These are phyloP conservation scores for Pyrrhia umbra DNA, from an alignment of 2,888 invertebrate genomes.

Conservation along the genomic window DNA sequence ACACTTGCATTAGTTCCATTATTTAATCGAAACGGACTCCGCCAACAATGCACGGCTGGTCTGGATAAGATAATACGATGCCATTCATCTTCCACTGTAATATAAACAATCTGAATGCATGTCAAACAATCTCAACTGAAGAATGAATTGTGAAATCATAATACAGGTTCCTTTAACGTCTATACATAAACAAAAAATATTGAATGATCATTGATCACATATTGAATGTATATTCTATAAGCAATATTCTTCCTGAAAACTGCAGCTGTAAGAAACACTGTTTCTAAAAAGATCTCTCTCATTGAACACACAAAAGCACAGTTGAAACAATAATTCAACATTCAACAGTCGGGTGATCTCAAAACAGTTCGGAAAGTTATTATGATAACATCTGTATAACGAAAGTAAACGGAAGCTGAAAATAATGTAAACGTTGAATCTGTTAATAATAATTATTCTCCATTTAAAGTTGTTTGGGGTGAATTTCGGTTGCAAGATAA, in stretches of 20 bases:
- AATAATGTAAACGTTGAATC: slow-evolving; percentile 57
- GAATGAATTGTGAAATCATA: slow-evolving; percentile 57
- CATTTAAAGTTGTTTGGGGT: slow-evolving; percentile 5
- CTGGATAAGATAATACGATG: slow-evolving; percentile 31
- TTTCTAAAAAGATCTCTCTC: slow-evolving; percentile 35
- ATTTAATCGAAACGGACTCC: slow-evolving; percentile 6
- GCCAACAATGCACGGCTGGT: slow-evolving; percentile 7
- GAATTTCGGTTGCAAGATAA: slow-evolving; percentile 12
- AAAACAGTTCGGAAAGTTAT: slow-evolving; percentile 74
- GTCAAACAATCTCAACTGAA: slow-evolving; percentile 49
- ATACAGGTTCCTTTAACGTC: slow-evolving; percentile 40
- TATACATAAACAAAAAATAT: slow-evolving; percentile 39
- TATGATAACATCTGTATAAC: slow-evolving; percentile 73
- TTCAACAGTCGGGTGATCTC: slow-evolving; percentile 74
- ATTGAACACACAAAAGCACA: slow-evolving; percentile 58
- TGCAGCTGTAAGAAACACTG: slow-evolving; percentile 30
- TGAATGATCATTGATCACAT: slow-evolving; percentile 45
- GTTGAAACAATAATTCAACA: slow-evolving; percentile 67
- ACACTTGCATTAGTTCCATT: background rate
- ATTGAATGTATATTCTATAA: slow-evolving; percentile 51
- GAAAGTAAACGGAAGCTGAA: slow-evolving; percentile 70
- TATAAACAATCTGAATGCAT: slow-evolving; percentile 44
- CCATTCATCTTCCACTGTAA: slow-evolving; percentile 42
- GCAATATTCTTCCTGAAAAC: slow-evolving; percentile 40
- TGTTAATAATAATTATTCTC: slow-evolving; percentile 42